These are phyloP conservation scores for Helicolenus hilgendorfi DNA, from an alignment of 2,797 vertebrate species.

Conservation along the genomic window DNA sequence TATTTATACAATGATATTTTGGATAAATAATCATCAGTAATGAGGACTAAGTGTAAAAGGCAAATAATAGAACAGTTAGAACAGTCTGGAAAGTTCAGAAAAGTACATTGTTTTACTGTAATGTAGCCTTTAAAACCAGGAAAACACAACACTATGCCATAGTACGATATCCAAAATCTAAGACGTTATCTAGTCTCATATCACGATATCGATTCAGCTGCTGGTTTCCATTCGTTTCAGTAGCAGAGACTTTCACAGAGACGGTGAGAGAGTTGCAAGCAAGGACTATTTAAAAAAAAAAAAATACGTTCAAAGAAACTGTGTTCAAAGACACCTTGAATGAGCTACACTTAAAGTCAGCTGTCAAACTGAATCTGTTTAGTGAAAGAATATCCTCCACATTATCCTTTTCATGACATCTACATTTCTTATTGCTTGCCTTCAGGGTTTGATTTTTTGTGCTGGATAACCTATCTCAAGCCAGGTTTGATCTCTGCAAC, in stretches of 20 bases:
- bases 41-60: too few relatives aligned
- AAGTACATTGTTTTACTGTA: too few relatives aligned
- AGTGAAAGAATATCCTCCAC: background rate
- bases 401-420: background rate
- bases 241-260: background rate
- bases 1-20: too few relatives aligned
- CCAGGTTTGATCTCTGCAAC: background rate
- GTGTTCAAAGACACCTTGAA: background rate
- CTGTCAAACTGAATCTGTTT: background rate
- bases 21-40: too few relatives aligned
- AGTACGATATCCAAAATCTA: too few relatives aligned
- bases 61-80: too few relatives aligned
- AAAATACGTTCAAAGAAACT: background rate
- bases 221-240: background rate
- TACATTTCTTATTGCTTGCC: background rate
- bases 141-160: fast-evolving
- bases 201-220: background rate
- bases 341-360: background rate
- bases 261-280: background rate
- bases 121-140: too few relatives aligned
- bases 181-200: too few relatives aligned
- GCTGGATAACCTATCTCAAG: background rate
- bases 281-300: background rate
- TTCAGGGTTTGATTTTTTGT: background rate
- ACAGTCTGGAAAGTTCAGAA: too few relatives aligned